Conservation (phyloP, 1,140 invertebrate genomes). For the Oreohelix idahoensis region DNA sequence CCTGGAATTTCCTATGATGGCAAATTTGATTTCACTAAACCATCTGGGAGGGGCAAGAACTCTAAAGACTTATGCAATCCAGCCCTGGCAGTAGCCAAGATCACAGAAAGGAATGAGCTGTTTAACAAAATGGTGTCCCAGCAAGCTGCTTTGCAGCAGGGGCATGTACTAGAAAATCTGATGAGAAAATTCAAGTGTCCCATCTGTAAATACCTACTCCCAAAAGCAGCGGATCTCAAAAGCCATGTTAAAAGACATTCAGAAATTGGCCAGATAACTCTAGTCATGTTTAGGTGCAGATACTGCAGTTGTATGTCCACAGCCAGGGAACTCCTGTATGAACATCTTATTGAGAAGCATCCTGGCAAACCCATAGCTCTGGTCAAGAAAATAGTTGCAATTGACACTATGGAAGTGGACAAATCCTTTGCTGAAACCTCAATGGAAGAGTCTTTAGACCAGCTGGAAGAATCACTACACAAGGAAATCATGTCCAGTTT, state of each 20-base stretch:
- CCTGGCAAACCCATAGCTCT: slow-evolving; percentile 47
- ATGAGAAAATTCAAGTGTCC: slow-evolving; percentile 53
- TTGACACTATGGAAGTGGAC: slow-evolving; percentile 47
- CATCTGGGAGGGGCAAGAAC: slow-evolving; percentile 13
- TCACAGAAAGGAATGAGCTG: slow-evolving; percentile 35
- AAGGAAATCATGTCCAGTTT: slow-evolving; percentile 29
- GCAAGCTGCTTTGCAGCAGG: slow-evolving; percentile 29
- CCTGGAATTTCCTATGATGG: background rate
- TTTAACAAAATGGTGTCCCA: slow-evolving; percentile 36
- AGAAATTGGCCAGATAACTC: slow-evolving; percentile 49
- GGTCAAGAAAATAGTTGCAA: slow-evolving; percentile 49
- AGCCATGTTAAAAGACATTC: slow-evolving; percentile 49
- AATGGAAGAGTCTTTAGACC: slow-evolving; percentile 42
- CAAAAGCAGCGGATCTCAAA: slow-evolving; percentile 50
- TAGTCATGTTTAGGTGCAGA: slow-evolving; percentile 49
- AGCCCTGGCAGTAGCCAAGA: background rate
- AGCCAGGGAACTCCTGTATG: slow-evolving; percentile 48
- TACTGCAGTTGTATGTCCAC: slow-evolving; percentile 52
- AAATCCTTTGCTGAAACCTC: slow-evolving; percentile 51
- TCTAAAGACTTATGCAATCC: background rate
- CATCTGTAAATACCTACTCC: slow-evolving; percentile 50
- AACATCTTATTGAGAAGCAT: slow-evolving; percentile 49
- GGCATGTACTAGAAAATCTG: slow-evolving; percentile 45
- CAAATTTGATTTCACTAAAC: slow-evolving; percentile 24
- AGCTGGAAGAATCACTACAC: slow-evolving; percentile 33